Evolutionary conservation across 2,113 vertebrate species (phyloP).

Genomic region (Tricholaema leucomelas): DNA sequence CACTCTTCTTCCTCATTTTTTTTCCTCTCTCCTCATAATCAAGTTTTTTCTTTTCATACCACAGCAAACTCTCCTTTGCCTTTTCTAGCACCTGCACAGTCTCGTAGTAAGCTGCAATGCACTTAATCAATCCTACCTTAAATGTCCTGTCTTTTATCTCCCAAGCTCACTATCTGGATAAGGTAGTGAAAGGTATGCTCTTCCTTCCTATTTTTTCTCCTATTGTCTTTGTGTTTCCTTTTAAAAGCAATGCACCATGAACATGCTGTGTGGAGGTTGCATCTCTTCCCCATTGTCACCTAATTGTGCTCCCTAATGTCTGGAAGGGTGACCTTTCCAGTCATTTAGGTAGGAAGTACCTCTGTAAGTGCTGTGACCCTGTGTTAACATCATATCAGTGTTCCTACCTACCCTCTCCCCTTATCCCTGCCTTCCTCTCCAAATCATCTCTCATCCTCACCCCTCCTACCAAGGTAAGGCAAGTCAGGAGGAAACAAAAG

Average conservation of each 20-base stretch:
- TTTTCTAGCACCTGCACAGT: slow-evolving; percentile 71
- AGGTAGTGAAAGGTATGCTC: slow-evolving; percentile 99
- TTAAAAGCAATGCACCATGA: slow-evolving; percentile 46
- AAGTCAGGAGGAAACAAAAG: slow-evolving; percentile 23
- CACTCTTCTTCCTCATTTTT: slow-evolving; percentile 43
- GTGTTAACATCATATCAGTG: slow-evolving; percentile 48
- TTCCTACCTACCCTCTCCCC: slow-evolving; percentile 24
- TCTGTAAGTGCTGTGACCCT: slow-evolving; percentile 16
- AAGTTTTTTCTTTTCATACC: slow-evolving; percentile 58
- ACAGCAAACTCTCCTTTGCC: slow-evolving; percentile 40
- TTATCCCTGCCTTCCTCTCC: slow-evolving; percentile 20
- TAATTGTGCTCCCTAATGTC: slow-evolving; percentile 20
- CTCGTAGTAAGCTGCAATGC: slow-evolving; percentile 69
- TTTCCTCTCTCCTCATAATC: slow-evolving; percentile 55
- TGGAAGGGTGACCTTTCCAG: slow-evolving; percentile 50
- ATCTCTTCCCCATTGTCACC: slow-evolving; percentile 56
- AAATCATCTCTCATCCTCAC: slow-evolving; percentile 45
- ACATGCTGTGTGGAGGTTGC: slow-evolving; percentile 58
- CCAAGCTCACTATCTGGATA: slow-evolving; percentile 99
- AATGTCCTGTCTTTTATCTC: slow-evolving; percentile 99
- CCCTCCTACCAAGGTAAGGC: slow-evolving; percentile 29
- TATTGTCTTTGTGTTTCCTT: slow-evolving; percentile 78
- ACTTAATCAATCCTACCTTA: slow-evolving; percentile 89
- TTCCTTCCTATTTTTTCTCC: slow-evolving; percentile 87
- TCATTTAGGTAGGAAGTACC: slow-evolving; percentile 42